Percentiles rank a stretch among this genome's conserved stretches.
These are phyloP conservation scores for Amblyraja radiata DNA, from an alignment of 2,797 vertebrate species.

Conservation along the genomic window DNA sequence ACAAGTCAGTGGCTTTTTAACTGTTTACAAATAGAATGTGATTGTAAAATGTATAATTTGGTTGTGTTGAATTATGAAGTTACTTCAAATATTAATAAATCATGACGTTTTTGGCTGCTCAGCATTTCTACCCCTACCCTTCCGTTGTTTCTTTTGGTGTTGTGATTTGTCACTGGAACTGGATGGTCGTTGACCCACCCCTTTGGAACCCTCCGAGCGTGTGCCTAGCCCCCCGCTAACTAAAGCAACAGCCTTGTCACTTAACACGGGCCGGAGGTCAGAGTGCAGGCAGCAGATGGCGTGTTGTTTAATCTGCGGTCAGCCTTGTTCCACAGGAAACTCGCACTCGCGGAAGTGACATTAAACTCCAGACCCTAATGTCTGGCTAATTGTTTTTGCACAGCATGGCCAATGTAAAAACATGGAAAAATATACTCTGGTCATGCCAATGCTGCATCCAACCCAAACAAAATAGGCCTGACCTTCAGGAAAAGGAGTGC, in stretches of 20 bases:
- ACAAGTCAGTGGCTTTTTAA: slow-evolving; percentile 97
- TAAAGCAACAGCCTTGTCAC: neutral
- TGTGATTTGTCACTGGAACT: slow-evolving; percentile 47
- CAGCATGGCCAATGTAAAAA: neutral
- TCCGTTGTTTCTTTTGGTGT: slow-evolving; percentile 54
- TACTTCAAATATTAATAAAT: slow-evolving; percentile 79
- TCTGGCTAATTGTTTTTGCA: neutral
- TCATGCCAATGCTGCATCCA: neutral
- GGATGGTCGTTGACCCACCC: too few species aligned
- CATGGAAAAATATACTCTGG: slow-evolving; percentile 21
- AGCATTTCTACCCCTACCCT: slow-evolving; percentile 49
- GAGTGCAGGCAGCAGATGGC: slow-evolving; percentile 20
- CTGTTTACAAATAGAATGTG: slow-evolving; percentile 99
- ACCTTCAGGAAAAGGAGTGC: slow-evolving; percentile 2
- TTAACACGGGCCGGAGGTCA: neutral
- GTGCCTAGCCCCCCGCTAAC: neutral
- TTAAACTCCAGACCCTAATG: neutral
- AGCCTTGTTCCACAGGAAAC: slow-evolving; percentile 20
- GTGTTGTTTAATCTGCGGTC: neutral
- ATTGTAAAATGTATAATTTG: slow-evolving; percentile 96
- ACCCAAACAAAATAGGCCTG: neutral
- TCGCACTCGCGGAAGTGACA: neutral
- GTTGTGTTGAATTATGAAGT: slow-evolving; percentile 85
- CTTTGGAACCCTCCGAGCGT: neutral
- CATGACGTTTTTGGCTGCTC: slow-evolving; percentile 74